A percentile compares a stretch with the other conserved stretches of the same genome.
phyloP scores from a whole-genome alignment of 1,140 invertebrate species.

The Ceratina japonica region DNA sequence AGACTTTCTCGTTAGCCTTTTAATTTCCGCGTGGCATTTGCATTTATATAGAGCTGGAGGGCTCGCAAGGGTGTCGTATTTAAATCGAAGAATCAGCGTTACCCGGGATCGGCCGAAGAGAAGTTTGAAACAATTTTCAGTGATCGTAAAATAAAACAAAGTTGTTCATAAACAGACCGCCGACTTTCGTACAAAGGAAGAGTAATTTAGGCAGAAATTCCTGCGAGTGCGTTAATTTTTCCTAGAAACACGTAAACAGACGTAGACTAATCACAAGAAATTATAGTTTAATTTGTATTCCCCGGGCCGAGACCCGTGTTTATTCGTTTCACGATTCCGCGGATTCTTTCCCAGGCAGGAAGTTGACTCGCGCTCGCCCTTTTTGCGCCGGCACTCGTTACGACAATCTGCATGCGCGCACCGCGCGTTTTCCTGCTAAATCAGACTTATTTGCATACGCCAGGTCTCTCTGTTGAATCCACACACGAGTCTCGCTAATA shows the following conservation, averaged over 20 bases:
- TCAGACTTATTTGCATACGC: constrained; percentile 52
- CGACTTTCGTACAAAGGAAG: too few species aligned
- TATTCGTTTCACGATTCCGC: too few species aligned
- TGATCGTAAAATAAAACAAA: too few species aligned
- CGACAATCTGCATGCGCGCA: constrained; percentile 27
- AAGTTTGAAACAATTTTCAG: too few species aligned
- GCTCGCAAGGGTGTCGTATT: constrained; percentile 32
- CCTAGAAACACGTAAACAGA: too few species aligned
- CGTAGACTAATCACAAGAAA: too few species aligned
- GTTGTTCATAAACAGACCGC: too few species aligned
- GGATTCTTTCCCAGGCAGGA: neutral
- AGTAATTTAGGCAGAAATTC: too few species aligned
- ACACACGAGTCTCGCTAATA: neutral
- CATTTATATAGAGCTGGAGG: constrained; percentile 48
- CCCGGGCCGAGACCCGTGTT: too few species aligned
- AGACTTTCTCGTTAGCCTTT: constrained; percentile 35
- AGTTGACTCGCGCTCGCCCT: neutral
- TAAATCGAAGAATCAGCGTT: constrained; percentile 41
- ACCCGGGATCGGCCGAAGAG: too few species aligned
- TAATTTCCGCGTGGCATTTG: constrained; percentile 51
- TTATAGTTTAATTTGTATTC: too few species aligned
- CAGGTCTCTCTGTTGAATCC: neutral
- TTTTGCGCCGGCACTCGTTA: constrained; percentile 25
- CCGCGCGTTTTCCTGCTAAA: constrained; percentile 39
- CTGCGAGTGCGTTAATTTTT: too few species aligned